Base-by-base conservation (phyloP, 2,888 invertebrate species). In the Apodemia hepburni region DNA sequence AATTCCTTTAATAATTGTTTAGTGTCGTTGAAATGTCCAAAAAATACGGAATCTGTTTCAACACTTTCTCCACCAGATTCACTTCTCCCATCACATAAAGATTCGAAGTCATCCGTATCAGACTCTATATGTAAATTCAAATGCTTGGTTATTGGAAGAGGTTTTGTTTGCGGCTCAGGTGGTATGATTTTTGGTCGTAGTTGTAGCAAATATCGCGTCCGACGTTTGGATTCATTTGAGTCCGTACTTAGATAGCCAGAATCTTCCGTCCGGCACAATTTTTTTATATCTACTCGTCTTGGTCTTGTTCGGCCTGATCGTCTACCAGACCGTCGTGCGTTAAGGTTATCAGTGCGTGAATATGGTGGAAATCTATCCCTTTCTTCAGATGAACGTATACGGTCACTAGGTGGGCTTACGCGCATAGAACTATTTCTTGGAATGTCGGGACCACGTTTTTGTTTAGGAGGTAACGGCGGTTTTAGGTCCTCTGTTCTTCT, bases 51-150 rank as follows among this genome's bases (percentile, higher is more conserved):
- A 82, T 97, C 96, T 0, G 97, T 97, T 75, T 96, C 97, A 3
- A 97, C 93, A 81, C 97, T 97, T 78, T 97, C 97, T 2, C 95
- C 97, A 0, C 97, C 97, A 29, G 97, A 97, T 80, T 97, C 97
- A 77, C 97, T 96, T 68, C 95, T 94, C 11, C 95, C 97, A 71
- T 96, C 96, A 58, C 95, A 95, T 61, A 95, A 87, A 33, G 95
- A 96, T 75, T 96, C 96, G 64, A 96, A 94, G 22, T 96, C 96
- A 73, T 94, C 96, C 68, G 96, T 94, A 70, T 94, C 93, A 65
- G 94, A 92, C 70, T 93, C 84, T 69, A 93, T 78, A 61, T 79
- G 84, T 58, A 80, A 64, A n/a, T 79, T 74, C 15, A 80, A 74
- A 0, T 82, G 69, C 70, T 83, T 86, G 33, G 72, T 76, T 1